phyloP scores from a whole-genome alignment of 1,140 invertebrate genomes.

The Eupristina koningsbergeri region DNA sequence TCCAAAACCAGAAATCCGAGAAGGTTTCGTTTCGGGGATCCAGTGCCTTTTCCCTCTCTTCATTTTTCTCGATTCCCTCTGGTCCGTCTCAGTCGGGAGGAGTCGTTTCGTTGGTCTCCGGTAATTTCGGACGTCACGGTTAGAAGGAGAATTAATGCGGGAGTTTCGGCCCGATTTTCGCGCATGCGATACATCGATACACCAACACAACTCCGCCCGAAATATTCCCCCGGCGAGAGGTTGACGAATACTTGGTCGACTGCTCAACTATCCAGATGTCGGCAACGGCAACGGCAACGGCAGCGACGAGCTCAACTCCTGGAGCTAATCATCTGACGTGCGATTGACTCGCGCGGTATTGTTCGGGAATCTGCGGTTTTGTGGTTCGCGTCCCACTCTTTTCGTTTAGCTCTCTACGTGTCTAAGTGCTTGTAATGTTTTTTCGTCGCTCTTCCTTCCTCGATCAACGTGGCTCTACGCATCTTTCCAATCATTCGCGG shows the following conservation, averaged over 20 bases:
- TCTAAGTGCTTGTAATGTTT: neutral
- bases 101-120: neutral
- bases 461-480: neutral
- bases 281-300: slow-evolving; percentile 68
- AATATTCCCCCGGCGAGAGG: slow-evolving; percentile 37
- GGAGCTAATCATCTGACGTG: slow-evolving; percentile 73
- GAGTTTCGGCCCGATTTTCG: neutral
- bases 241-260: slow-evolving; percentile 71
- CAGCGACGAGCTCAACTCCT: slow-evolving; percentile 56
- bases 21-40: neutral
- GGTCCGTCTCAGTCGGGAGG: neutral
- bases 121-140: slow-evolving; percentile 25
- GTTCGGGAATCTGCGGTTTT: slow-evolving; percentile 71
- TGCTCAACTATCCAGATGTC: too few relatives aligned
- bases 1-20: slow-evolving; percentile 37
- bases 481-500: neutral
- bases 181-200: slow-evolving; percentile 4
- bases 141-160: slow-evolving; percentile 20
- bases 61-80: slow-evolving; percentile 12
- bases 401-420: slow-evolving; percentile 13
- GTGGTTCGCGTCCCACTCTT: slow-evolving; percentile 66
- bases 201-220: too few relatives aligned
- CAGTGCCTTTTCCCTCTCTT: neutral
- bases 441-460: neutral
- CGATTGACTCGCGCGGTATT: slow-evolving; percentile 65